A percentile compares a stretch with the other conserved stretches of the same genome.
These are phyloP conservation scores for Bicyclus anynana DNA, from an alignment of 1,140 invertebrate species.

Conservation along the genomic window DNA sequence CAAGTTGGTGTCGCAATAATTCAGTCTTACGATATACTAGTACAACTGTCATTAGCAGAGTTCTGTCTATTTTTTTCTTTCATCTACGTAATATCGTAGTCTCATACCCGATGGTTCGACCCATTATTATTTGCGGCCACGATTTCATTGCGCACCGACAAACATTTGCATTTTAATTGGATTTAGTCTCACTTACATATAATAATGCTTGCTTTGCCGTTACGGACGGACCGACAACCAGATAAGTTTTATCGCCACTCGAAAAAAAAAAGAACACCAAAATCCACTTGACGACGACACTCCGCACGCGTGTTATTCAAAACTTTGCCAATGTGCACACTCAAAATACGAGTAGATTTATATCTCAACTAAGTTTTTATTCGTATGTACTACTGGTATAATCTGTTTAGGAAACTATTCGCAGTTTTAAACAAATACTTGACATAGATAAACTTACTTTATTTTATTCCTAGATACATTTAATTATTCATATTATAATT, in stretches of 20 bases:
- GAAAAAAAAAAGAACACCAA: constrained; percentile 5
- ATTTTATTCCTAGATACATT: too few relatives aligned
- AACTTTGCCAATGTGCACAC: neutral
- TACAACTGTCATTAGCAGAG: neutral
- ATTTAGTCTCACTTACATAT: constrained; percentile 47
- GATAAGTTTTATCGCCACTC: constrained; percentile 4
- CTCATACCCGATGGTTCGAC: constrained; percentile 26
- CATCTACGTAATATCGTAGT: neutral
- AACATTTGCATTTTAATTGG: constrained; percentile 60
- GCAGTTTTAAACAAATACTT: too few relatives aligned
- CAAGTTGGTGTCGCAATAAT: too few relatives aligned
- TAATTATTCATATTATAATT: too few relatives aligned
- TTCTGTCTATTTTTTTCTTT: neutral
- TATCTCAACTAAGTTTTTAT: neutral
- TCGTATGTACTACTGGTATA: too few relatives aligned
- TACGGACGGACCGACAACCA: constrained; percentile 15
- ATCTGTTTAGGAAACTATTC: too few relatives aligned
- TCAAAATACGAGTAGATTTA: neutral
- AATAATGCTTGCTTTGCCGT: constrained; percentile 31
- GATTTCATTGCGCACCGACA: constrained; percentile 50
- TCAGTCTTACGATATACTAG: neutral
- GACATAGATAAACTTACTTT: too few relatives aligned
- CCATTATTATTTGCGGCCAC: constrained; percentile 49
- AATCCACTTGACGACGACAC: constrained; percentile 10
- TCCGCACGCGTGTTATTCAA: neutral